phyloP scores from a whole-genome alignment of 2,888 invertebrate genomes.

The Alentia gelatinosa region DNA sequence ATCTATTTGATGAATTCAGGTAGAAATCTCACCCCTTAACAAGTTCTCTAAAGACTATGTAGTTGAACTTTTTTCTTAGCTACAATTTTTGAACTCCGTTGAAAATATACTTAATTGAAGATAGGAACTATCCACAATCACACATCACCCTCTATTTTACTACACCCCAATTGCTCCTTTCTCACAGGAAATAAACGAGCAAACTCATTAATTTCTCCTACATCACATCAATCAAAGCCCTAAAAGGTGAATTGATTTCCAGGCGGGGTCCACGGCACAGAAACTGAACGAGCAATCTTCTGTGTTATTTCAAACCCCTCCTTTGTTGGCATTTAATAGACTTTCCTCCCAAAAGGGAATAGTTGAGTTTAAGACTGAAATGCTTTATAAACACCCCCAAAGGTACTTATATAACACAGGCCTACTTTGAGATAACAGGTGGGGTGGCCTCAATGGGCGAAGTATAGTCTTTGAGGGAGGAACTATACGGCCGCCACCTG shows the following conservation, averaged over 20 bases:
- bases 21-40: too few relatives aligned
- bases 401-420: neutral
- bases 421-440: neutral
- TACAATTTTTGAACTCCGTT: too few relatives aligned
- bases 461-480: too few relatives aligned
- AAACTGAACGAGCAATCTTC: neutral
- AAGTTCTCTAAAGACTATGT: too few relatives aligned
- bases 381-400: neutral
- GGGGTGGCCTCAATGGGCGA: neutral
- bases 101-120: too few relatives aligned
- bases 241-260: neutral
- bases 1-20: too few relatives aligned
- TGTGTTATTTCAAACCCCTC: too few relatives aligned
- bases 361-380: neutral
- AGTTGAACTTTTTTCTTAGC: too few relatives aligned
- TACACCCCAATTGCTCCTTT: neutral
- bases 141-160: neutral
- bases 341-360: neutral
- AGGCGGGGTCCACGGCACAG: neutral
- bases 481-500: neutral
- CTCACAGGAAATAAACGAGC: neutral
- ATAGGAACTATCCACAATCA: neutral
- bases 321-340: neutral
- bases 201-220: neutral
- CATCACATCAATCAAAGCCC: neutral